These are phyloP conservation scores for Copidosoma aretas DNA, from an alignment of 2,888 invertebrate genomes.

Conservation along the genomic window DNA sequence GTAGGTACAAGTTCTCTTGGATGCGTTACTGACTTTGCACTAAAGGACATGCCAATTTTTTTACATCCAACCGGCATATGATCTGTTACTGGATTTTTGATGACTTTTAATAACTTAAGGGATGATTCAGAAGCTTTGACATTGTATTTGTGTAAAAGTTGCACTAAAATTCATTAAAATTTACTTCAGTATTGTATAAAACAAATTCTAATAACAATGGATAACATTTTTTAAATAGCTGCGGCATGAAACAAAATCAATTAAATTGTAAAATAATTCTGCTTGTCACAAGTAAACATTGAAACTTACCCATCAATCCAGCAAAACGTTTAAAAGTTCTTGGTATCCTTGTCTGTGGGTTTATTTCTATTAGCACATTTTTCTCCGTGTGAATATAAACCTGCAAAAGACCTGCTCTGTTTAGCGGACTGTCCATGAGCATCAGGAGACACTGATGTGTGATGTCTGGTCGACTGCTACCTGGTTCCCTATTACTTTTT, in stretches of 20 bases:
- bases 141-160: slow-evolving; percentile 92
- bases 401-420: slow-evolving; percentile 85
- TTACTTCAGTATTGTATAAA: too few species aligned
- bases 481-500: slow-evolving; percentile 86
- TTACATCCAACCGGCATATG: slow-evolving; percentile 94
- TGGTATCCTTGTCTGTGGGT: slow-evolving; percentile 96
- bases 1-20: slow-evolving; percentile 81
- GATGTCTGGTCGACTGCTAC: slow-evolving; percentile 93
- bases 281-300: background rate
- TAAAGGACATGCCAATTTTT: slow-evolving; percentile 90
- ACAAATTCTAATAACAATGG: too few species aligned
- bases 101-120: slow-evolving; percentile 90
- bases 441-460: slow-evolving; percentile 96
- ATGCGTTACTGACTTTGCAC: slow-evolving; percentile 74
- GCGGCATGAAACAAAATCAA: too few species aligned
- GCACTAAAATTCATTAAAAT: slow-evolving; percentile 70
- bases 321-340: slow-evolving; percentile 96
- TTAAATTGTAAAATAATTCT: too few species aligned
- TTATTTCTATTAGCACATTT: slow-evolving; percentile 93
- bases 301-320: slow-evolving; percentile 84
- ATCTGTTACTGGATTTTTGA: slow-evolving; percentile 93
- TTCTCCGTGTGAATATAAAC: slow-evolving; percentile 91
- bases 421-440: slow-evolving; percentile 96
- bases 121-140: slow-evolving; percentile 90
- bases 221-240: too few species aligned